Evolutionary conservation across 2,113 vertebrate species (phyloP), one percentile per base, ranked within the genome.

Genomic region (Tringa solitaria): DNA sequence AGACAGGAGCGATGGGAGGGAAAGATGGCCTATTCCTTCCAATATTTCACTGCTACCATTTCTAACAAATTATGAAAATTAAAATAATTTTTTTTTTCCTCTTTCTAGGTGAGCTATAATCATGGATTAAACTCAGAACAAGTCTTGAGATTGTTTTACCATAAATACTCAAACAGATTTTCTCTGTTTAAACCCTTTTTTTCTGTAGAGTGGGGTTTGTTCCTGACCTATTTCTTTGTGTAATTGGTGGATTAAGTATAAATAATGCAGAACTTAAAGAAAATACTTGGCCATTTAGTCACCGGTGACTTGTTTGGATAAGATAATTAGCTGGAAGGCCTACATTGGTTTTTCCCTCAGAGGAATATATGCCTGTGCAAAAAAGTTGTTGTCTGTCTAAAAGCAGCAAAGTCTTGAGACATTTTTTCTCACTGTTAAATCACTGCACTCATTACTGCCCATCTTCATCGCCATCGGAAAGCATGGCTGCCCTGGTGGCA

Each of bases 201-300:
- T 87, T 53, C 60, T 33, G 3, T 64, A 30, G 2, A 45, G 5
- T 5, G 35, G 5, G 3, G 8, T 10, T 63, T 51, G 21, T 45
- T 88, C 23, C 43, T 63, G 74, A 54, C 9, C 13, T 27, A 19
- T 41, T 87, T 84, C 26, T 87, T 86, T 46, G 50, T 30, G 12
- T 5, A 45, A 63, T 23, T 4, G 2, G 7, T 27, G 19, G 48
- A 72, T 89, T 91, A 67, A 94, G 59, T 17, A 67, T 12, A 86
- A 86, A 37, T 57, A 87, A 70, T 45, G n/a, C 16, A 67, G 41
- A 69, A 72, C 30, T 35, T 63, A 24, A 61, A 54, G 63, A 90
- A 94, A 87, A 88, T 50, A 77, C 37, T 73, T 33, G 13, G 22
- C 14, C n/a, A 14, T 94, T 92, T 87, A 78, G 72, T 68, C 80